Conservation (phyloP, 1,140 invertebrate species). For the Apis cerana region DNA sequence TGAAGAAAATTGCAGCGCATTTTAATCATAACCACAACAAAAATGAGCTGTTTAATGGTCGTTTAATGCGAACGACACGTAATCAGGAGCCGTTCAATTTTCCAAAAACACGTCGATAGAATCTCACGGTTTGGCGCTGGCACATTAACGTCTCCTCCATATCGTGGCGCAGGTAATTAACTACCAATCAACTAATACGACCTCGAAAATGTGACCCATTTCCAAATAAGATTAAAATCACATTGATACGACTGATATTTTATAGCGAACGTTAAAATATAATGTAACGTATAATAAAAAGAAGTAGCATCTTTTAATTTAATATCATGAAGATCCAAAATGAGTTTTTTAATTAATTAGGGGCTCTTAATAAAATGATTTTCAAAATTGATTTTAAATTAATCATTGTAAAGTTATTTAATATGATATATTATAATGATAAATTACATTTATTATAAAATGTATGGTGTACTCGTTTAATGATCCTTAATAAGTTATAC, state of each 20-base stretch:
- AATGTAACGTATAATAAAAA: no score
- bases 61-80: slow-evolving; percentile 24
- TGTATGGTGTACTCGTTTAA: no score
- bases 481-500: background rate
- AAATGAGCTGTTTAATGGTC: slow-evolving; percentile 30
- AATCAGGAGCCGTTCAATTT: slow-evolving; percentile 22
- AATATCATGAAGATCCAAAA: no score
- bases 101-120: slow-evolving; percentile 31
- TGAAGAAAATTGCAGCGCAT: slow-evolving; percentile 2
- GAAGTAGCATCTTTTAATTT: no score
- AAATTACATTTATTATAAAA: no score
- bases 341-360: no score
- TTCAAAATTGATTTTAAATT: no score
- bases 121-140: background rate
- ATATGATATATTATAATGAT: no score
- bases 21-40: slow-evolving; percentile 18
- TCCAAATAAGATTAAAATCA: background rate
- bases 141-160: slow-evolving; percentile 11
- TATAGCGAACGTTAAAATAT: background rate
- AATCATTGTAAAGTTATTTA: no score
- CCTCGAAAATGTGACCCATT: slow-evolving; percentile 24
- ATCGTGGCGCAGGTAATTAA: slow-evolving; percentile 13
- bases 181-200: slow-evolving; percentile 33
- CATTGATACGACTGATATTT: background rate
- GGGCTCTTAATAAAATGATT: no score